Evolutionary conservation across 2,797 vertebrate species (phyloP).

Genomic region (Cuculus canorus): DNA sequence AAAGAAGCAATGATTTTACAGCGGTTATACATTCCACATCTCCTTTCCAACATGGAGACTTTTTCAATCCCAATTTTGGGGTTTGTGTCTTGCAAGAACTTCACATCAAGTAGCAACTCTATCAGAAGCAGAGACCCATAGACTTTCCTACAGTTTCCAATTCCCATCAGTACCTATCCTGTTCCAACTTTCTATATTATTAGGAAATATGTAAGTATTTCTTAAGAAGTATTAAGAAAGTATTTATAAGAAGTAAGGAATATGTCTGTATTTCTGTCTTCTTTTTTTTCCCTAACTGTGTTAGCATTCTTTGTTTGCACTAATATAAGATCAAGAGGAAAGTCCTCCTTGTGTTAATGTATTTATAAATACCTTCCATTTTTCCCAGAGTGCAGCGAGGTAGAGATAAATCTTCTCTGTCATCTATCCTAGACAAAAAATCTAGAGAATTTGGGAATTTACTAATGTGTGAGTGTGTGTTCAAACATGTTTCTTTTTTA

Average conservation of each 20-base stretch:
- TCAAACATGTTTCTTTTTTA: not conserved
- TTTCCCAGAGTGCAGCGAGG: not conserved
- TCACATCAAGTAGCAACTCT: not conserved
- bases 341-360: not conserved
- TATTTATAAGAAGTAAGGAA: too few relatives aligned
- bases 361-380: not conserved
- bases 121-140: not conserved
- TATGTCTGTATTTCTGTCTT: not conserved
- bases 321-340: not conserved
- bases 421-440: not conserved
- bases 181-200: not conserved
- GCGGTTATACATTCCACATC: not conserved
- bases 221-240: too few relatives aligned
- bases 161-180: not conserved
- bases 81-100: not conserved
- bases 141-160: not conserved
- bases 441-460: not conserved
- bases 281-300: not conserved
- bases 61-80: not conserved
- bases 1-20: not conserved
- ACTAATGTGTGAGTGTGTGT: not conserved
- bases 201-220: rapidly evolving
- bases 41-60: not conserved
- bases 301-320: not conserved
- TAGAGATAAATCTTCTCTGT: not conserved